Evolutionary conservation across 2,797 vertebrate species (phyloP).

Genomic region (Chaetodon trifasciatus): DNA sequence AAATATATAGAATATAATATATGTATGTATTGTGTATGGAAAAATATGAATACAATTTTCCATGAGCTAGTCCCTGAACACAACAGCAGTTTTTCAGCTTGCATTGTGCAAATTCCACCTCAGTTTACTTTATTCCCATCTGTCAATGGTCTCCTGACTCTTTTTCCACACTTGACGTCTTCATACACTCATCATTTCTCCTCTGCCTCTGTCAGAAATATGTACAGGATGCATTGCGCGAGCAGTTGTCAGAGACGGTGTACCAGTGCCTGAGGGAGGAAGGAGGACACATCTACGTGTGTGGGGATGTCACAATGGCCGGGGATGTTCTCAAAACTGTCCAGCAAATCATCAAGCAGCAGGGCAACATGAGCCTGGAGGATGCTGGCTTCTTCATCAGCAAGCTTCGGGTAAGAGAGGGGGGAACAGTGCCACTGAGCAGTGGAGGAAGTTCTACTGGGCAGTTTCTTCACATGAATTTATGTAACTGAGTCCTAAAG

Average conservation of each 20-base stretch:
- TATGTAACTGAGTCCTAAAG: background rate
- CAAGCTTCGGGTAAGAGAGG: slow-evolving; percentile 90
- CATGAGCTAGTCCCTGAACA: background rate
- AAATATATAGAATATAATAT: background rate
- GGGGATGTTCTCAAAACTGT: slow-evolving; percentile 97
- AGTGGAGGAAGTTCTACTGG: background rate
- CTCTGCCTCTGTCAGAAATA: slow-evolving; percentile 90
- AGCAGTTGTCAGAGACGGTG: slow-evolving; percentile 92
- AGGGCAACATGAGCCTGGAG: slow-evolving; percentile 92
- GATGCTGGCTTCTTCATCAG: slow-evolving; percentile 96
- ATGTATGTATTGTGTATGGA: no score
- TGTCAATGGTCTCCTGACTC: slow-evolving; percentile 1
- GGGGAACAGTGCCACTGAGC: background rate
- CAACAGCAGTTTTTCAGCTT: background rate
- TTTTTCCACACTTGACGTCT: slow-evolving; percentile 33
- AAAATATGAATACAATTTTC: background rate
- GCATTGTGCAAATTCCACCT: slow-evolving; percentile 19
- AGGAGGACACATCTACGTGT: slow-evolving; percentile 96
- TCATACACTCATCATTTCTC: slow-evolving; percentile 43
- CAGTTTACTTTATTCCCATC: background rate
- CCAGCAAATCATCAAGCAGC: slow-evolving; percentile 92
- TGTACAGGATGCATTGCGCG: slow-evolving; percentile 94
- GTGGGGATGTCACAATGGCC: slow-evolving; percentile 98
- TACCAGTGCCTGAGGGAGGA: slow-evolving; percentile 93
- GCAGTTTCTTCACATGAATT: background rate